Evolutionary conservation across 2,797 vertebrate species (phyloP), one percentile per base, ranked within the genome.

Genomic region (Phrynocephalus guinanensis): DNA sequence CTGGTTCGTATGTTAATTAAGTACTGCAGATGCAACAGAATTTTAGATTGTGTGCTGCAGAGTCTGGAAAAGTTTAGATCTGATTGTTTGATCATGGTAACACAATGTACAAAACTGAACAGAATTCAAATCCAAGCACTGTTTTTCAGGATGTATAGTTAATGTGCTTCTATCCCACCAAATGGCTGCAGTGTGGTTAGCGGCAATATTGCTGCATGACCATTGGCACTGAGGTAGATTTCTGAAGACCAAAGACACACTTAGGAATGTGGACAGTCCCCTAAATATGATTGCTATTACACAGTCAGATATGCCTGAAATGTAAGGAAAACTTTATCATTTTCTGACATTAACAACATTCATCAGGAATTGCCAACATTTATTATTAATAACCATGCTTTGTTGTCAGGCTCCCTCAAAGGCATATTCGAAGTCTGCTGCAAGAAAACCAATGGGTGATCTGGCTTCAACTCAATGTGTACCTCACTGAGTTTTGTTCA

Each of bases 401-500:
- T 86, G 3, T 15, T n/a, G 52, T 72, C 6, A 24, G 18, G 52
- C 28, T 75, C 78, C 18, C 48, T 33, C n/a, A 15, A 44, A 81
- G 16, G n/a, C 10, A 7, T 68, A 56, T 70, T 10, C 38, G 63
- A 10, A 11, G 0, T 79, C 28, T 28, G 3, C 44, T 52, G 68
- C 71, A 77, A 30, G 18, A 70, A 70, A 30, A 63, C 24, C 11
- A n/a, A 68, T 38, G 11, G 20, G 56, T 33, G 10, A 75, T 78
- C 33, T 86, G n/a, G 26, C 44, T 86, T 16, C 9, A 28, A 60
- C 67, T 50, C 66, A 71, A 33, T 50, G 16, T 24, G 22, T 70
- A 60, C 50, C 52, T 75, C 73, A 33, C 26, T 77, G 48, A 75
- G 81, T 76, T 10, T 79, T 88, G n/a, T 71, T 81, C 63, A 75